These are phyloP conservation scores for Chrysaora quinquecirrha DNA, from an alignment of 30 jellyfish, hydroid and myxozoan genomes.

Conservation along the genomic window DNA sequence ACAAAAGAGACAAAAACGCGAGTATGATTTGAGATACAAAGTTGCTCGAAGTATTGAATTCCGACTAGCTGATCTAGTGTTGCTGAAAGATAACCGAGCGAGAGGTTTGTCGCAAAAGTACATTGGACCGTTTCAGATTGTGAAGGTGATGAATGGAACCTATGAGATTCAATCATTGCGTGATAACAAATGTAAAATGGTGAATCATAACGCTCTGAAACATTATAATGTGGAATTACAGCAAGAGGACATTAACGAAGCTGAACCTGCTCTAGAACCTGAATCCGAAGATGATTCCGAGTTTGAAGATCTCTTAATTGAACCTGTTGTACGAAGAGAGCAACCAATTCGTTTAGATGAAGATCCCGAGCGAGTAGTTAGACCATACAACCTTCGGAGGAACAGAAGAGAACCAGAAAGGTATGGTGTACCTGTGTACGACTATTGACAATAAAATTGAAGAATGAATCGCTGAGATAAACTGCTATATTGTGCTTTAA, in stretches of 20 bases:
- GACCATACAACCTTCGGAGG: slow-evolving; percentile 17
- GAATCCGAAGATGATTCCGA: slow-evolving; percentile 36
- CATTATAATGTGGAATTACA: too few species aligned
- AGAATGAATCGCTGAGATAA: too few species aligned
- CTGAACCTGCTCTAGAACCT: not conserved
- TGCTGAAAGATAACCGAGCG: too few species aligned
- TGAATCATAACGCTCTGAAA: slow-evolving; percentile 36
- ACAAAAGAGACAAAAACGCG: too few species aligned
- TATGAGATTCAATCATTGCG: too few species aligned
- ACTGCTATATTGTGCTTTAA: not conserved
- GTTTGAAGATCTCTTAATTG: slow-evolving; percentile 23
- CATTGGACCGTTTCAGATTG: too few species aligned
- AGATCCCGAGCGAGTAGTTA: slow-evolving; percentile 5
- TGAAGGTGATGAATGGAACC: too few species aligned
- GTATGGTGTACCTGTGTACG: too few species aligned
- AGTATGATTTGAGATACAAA: slow-evolving; percentile 3
- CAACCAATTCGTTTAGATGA: slow-evolving; percentile 9
- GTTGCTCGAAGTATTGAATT: slow-evolving; percentile 1
- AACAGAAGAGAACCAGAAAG: too few species aligned
- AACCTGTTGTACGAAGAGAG: too few species aligned
- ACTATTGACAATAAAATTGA: too few species aligned
- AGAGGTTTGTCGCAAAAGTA: slow-evolving; percentile 14
- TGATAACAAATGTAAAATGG: slow-evolving; percentile 23
- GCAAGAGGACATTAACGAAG: slow-evolving; percentile 1
- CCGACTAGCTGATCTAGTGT: slow-evolving; percentile 1